Conservation (phyloP, 2,888 invertebrate genomes). For the Camponotus fellah region DNA sequence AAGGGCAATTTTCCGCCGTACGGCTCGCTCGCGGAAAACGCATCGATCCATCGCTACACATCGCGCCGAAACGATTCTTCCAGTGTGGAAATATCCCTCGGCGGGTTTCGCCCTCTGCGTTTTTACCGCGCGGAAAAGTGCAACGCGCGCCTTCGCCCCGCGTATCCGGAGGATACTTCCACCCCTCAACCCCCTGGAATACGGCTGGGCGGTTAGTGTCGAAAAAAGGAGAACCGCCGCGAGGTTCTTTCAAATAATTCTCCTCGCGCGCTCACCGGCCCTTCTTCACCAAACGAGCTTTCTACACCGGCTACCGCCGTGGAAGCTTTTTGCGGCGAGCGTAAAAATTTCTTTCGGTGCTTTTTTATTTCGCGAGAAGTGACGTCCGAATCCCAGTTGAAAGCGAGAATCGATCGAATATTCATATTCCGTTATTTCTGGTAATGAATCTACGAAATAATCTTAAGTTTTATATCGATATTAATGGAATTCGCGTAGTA, state of each 20-base stretch:
- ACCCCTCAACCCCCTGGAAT: conserved; percentile 54
- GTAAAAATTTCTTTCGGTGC: conserved; percentile 39
- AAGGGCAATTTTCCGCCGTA: conserved; percentile 31
- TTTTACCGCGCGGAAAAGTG: conserved; percentile 44
- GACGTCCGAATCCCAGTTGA: conserved; percentile 17
- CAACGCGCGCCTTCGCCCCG: conserved; percentile 9
- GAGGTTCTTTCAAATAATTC: conserved; percentile 66
- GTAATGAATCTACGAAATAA: not conserved
- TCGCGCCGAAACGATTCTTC: conserved; percentile 54
- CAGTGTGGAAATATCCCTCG: conserved; percentile 55
- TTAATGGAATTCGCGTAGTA: not conserved
- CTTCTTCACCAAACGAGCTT: conserved; percentile 61
- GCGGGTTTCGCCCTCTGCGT: conserved; percentile 37
- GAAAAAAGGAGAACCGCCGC: conserved; percentile 62
- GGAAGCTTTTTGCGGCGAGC: conserved; percentile 50
- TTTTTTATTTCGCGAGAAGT: not conserved
- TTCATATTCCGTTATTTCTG: not conserved
- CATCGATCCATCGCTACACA: conserved; percentile 34
- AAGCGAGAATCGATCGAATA: not conserved
- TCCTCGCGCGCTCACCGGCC: conserved; percentile 52
- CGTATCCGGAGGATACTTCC: conserved; percentile 58
- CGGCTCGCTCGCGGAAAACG: conserved; percentile 4
- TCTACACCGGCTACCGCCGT: conserved; percentile 26
- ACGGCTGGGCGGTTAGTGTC: conserved; percentile 60
- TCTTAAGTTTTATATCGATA: not conserved